Base-by-base conservation (phyloP, 2,797 vertebrate species). In the Gallinago solitaria region DNA sequence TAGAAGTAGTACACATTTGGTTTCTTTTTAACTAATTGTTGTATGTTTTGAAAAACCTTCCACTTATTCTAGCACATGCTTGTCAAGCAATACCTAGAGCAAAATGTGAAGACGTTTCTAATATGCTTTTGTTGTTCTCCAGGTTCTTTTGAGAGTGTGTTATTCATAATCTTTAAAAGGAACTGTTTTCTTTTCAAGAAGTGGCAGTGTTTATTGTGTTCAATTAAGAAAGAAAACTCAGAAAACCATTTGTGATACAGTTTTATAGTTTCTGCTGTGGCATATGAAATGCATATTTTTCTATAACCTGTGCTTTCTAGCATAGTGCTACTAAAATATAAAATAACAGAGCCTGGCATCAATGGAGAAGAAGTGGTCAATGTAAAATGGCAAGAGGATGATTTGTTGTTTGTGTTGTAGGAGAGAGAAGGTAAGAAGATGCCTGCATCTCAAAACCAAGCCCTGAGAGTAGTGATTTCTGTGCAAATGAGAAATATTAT, bases 401-500 rank as follows among this genome's bases (percentile, higher is more conserved):
- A 14, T 79, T 85, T 60, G 30, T 45, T 82, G 19, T 71, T 91
- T 82, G 32, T 18, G 2, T 39, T 67, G 11, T 60, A 79, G 80
- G n/a, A 33, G 4, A 43, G 27, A 56, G 43, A 69, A 39, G 6
- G 10, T 73, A 59, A 86, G 47, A 73, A 77, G 33, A 51, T 64
- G 23, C 48, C 48, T 79, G 35, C 50, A 23, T 67, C 79, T 77
- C 70, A 65, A 86, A 93, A 75, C 75, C 56, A 14, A 11, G 5
- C 33, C 63, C 37, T 78, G 79, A 71, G 67, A 75, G 45, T 92
- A 87, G 67, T 24, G 13, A 59, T 93, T 41, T 85, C 60, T 30
- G 76, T 85, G 90, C 83, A 95, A 84, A n/a, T 86, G 48, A 81
- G 54, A 96, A 83, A 90, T 94, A 63, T 35, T 92, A 83, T 75